Evolutionary conservation across 2,797 vertebrate genomes (phyloP).

Genomic region (Melanotaenia parkinsoni): DNA sequence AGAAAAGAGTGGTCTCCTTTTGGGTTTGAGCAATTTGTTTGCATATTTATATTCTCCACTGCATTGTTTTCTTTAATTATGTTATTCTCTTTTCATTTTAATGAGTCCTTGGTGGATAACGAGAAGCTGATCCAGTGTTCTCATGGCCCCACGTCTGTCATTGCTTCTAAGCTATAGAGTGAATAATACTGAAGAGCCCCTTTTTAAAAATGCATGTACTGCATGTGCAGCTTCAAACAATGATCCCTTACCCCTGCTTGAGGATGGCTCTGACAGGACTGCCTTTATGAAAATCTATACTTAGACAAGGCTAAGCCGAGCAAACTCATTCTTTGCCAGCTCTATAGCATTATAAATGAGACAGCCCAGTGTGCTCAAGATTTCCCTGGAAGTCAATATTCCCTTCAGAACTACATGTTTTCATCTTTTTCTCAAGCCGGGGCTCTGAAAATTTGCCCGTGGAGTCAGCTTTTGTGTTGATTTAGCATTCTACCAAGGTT

Average conservation of each 20-base stretch:
- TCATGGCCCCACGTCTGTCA: constrained; percentile 38
- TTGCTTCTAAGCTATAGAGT: constrained; percentile 47
- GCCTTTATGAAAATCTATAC: constrained; percentile 60
- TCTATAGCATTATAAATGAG: constrained; percentile 45
- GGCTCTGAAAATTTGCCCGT: constrained; percentile 12
- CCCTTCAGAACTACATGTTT: constrained; percentile 26
- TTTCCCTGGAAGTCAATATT: constrained; percentile 48
- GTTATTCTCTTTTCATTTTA: constrained; percentile 66
- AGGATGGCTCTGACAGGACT: constrained; percentile 42
- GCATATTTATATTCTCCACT: constrained; percentile 37
- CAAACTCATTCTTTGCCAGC: constrained; percentile 30
- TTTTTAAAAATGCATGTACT: constrained; percentile 69
- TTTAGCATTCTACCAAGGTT: constrained; percentile 64
- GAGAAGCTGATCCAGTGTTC: constrained; percentile 36
- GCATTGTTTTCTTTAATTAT: constrained; percentile 58
- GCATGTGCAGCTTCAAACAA: constrained; percentile 57
- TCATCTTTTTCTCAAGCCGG: constrained; percentile 19
- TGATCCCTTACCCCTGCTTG: constrained; percentile 29
- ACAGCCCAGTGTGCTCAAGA: constrained; percentile 26
- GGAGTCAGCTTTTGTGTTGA: constrained; percentile 57
- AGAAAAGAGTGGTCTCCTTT: constrained; percentile 29
- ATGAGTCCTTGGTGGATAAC: constrained; percentile 60
- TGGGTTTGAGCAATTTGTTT: constrained; percentile 33
- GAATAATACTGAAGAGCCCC: constrained; percentile 40
- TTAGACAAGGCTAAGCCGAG: constrained; percentile 49